Percentiles rank a stretch among this genome's conserved stretches.
phyloP scores from a whole-genome alignment of 2,888 invertebrate genomes.

The Pseudoips prasinana region DNA sequence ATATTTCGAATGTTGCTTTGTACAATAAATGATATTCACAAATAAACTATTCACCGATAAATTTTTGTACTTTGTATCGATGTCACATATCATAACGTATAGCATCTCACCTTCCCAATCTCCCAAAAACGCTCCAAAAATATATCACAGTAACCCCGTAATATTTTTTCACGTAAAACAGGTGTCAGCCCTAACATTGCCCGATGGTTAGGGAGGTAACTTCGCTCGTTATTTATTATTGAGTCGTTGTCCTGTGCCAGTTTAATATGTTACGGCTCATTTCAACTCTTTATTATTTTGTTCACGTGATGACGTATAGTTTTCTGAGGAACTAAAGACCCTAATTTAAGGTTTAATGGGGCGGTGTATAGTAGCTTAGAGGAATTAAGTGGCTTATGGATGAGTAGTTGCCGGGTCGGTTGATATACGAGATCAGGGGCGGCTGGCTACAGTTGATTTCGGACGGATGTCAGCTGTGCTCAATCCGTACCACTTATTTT shows the following conservation, averaged over 20 bases:
- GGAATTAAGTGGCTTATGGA: too few species aligned
- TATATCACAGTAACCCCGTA: conserved; percentile 30
- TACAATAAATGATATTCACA: too few species aligned
- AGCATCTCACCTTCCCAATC: conserved; percentile 24
- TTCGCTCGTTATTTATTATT: conserved; percentile 50
- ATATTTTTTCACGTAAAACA: conserved; percentile 26
- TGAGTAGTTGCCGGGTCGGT: too few species aligned
- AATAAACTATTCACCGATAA: too few species aligned
- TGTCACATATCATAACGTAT: background rate
- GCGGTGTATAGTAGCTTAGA: conserved; percentile 1
- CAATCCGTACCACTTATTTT: too few species aligned
- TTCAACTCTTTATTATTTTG: conserved; percentile 28
- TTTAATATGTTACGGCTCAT: conserved; percentile 36
- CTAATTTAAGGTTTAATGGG: conserved; percentile 10
- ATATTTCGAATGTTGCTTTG: too few species aligned
- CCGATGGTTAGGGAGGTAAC: conserved; percentile 39
- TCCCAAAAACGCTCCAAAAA: conserved; percentile 21
- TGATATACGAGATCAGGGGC: too few species aligned
- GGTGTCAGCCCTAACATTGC: conserved; percentile 32
- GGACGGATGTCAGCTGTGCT: too few species aligned
- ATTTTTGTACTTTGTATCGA: too few species aligned
- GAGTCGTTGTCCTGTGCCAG: conserved; percentile 38
- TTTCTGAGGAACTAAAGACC: conserved; percentile 8
- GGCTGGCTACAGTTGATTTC: too few species aligned
- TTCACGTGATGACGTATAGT: conserved; percentile 7